phyloP scores from a whole-genome alignment of 2,888 invertebrate genomes.

The Standfussiana lucernea region DNA sequence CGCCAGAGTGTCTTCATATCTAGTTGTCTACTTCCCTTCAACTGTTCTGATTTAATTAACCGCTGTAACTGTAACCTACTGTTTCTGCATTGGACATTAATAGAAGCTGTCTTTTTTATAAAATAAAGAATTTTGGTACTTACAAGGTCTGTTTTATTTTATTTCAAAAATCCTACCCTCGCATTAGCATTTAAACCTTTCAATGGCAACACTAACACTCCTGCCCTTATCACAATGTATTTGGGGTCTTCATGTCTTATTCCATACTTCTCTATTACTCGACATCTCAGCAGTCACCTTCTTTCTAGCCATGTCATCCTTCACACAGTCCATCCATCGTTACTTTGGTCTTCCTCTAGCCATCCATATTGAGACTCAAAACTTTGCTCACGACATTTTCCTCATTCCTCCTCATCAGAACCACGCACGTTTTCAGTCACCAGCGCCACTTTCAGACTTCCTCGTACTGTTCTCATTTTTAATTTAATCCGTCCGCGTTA shows the following conservation, averaged over 20 bases:
- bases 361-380: neutral
- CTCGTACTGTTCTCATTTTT: neutral
- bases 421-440: neutral
- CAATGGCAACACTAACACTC: neutral
- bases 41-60: too few species aligned
- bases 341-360: neutral
- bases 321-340: neutral
- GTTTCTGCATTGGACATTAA: neutral
- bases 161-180: neutral
- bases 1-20: too few species aligned
- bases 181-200: neutral
- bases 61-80: neutral
- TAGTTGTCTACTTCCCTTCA: neutral
- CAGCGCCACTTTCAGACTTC: neutral
- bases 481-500: neutral
- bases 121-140: neutral
- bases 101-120: too few species aligned
- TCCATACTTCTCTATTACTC: neutral
- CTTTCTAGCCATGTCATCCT: neutral
- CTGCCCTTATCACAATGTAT: neutral
- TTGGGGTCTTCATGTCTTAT: too few species aligned
- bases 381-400: neutral
- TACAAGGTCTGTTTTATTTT: neutral
- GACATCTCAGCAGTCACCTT: neutral
- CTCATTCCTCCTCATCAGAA: neutral